Conservation (phyloP, 2,888 invertebrate genomes). For the Raillietiella orientalis region DNA sequence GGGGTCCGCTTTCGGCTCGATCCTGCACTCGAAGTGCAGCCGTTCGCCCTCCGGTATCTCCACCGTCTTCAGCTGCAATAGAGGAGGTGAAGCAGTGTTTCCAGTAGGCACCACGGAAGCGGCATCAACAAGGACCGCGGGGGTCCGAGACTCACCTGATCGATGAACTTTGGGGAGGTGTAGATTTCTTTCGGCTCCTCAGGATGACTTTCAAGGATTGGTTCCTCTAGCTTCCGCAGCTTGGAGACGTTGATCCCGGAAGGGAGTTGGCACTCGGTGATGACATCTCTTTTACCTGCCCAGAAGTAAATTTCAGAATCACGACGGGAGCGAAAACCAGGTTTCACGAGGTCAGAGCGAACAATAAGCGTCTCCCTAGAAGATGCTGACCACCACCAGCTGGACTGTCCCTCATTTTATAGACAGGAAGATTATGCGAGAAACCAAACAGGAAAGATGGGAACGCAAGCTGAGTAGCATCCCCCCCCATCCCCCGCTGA, state of each 20-base stretch:
- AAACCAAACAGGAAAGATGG: too few species aligned
- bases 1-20: constrained; percentile 79
- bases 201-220: constrained; percentile 23
- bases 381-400: too few species aligned
- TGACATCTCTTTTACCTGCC: constrained; percentile 26
- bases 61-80: constrained; percentile 32
- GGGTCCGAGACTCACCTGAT: constrained; percentile 17
- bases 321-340: too few species aligned
- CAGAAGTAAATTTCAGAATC: too few species aligned
- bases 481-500: too few species aligned
- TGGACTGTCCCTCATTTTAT: too few species aligned
- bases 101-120: neutral
- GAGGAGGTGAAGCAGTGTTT: constrained; percentile 1
- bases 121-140: too few species aligned
- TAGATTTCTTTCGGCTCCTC: constrained; percentile 22
- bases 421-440: too few species aligned
- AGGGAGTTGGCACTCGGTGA: constrained; percentile 63
- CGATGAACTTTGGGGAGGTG: constrained; percentile 52
- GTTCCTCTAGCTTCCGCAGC: constrained; percentile 58
- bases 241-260: constrained; percentile 78
- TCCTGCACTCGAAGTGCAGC: constrained; percentile 72
- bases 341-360: too few species aligned
- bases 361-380: too few species aligned
- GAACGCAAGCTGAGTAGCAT: too few species aligned
- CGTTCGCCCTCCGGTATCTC: constrained; percentile 71